These are phyloP conservation scores for Syngnathus floridae DNA, from an alignment of 2,113 vertebrate species.

Conservation along the genomic window DNA sequence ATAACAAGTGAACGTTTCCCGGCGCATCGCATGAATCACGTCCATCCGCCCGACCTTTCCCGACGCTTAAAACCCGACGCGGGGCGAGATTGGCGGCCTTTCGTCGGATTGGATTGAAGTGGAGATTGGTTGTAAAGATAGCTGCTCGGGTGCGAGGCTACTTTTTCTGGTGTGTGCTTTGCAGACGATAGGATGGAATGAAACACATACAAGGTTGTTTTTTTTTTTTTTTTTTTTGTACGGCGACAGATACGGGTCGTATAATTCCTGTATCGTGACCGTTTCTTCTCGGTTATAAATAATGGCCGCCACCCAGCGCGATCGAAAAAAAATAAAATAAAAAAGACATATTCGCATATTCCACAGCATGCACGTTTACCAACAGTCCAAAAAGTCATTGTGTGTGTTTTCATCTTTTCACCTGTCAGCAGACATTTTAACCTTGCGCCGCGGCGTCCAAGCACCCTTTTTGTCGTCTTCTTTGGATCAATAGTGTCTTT, in stretches of 20 bases:
- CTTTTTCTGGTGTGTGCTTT: background rate
- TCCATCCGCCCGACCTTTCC: constrained; percentile 30
- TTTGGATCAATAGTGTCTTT: constrained; percentile 62
- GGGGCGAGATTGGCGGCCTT: constrained; percentile 44
- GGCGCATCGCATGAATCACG: constrained; percentile 44
- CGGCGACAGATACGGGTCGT: background rate
- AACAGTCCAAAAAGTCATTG: background rate
- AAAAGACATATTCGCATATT: too few species aligned
- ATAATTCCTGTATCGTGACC: background rate
- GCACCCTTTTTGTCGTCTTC: constrained; percentile 41
- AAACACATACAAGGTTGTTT: background rate
- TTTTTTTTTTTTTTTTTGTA: background rate
- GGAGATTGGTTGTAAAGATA: constrained; percentile 47
- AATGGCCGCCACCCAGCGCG: too few species aligned
- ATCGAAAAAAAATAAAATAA: too few species aligned
- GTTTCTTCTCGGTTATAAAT: background rate
- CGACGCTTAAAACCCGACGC: constrained; percentile 25
- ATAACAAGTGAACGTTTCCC: constrained; percentile 77
- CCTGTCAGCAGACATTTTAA: constrained; percentile 30
- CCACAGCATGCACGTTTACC: background rate
- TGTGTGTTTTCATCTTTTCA: too few species aligned
- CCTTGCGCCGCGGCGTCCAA: constrained; percentile 43
- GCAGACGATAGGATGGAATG: background rate
- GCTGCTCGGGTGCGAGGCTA: constrained; percentile 11
- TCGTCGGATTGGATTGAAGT: constrained; percentile 51